Base-by-base conservation (phyloP, 2,888 invertebrate species). In the Dynastes hyllus region DNA sequence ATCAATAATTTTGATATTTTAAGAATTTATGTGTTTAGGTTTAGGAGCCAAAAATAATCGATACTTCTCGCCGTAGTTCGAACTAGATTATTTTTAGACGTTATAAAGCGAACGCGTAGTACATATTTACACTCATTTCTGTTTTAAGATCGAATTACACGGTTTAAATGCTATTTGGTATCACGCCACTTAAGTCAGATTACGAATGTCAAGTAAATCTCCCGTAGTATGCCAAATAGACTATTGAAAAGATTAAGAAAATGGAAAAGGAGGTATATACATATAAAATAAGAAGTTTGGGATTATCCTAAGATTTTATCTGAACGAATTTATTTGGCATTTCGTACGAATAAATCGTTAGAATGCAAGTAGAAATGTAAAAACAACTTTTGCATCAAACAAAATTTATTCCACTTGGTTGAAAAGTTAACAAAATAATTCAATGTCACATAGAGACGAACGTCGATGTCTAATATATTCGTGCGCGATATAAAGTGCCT, bases 11-110 rank as follows among this genome's bases (percentile, higher is more conserved):
- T 29, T 63, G 32, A 63, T 32, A 63, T 11, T 63, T 63, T 11
- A 32, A 63, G 29, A 63, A 63, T 13, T 58, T 58, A 58, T 58
- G 55, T 58, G 65, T 37, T 65, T 65, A 40, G 65, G 6, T 32
- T 65, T 0, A 22, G 1, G 37, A 37, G 65, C 65, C 40, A 65
- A 65, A 65, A 65, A 65, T 65, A 65, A 8, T 8, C 13, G 29
- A 37, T 40, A 32, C 37, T 37, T 5, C 65, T 65, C 32, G 29
- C 32, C 11, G 32, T 16, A n/a, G 32, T 37, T 29, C 37, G 6
- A 65, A 6, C 40, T 11, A 9, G n/a, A n/a, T 65, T 65, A 58
- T 58, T 58, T 58, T 58, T 58, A 58, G 22, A 58, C 5, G 55
- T 16, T 58, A 22, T 58, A 58, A 58, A 6, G 9, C 22, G 13